A percentile compares a stretch with the other conserved stretches of the same genome.
Conservation (phyloP, 2,888 invertebrate genomes). For the Petrophora chlorosata region DNA sequence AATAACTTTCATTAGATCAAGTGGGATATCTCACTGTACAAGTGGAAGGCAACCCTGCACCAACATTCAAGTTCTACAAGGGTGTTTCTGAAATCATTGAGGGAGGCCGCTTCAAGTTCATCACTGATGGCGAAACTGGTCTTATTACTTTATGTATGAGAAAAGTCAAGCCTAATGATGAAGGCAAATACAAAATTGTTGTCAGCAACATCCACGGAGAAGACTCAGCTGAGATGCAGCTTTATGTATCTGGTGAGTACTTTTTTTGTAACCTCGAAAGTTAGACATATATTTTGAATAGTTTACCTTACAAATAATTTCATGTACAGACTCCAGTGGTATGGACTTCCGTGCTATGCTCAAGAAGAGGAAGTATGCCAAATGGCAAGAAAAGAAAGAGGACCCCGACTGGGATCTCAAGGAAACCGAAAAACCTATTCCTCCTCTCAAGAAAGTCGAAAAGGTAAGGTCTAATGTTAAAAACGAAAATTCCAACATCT, state of each 20-base stretch:
- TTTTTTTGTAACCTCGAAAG: neutral
- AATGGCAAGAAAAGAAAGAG: constrained; percentile 95
- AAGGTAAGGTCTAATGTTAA: constrained; percentile 86
- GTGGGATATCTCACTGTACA: constrained; percentile 96
- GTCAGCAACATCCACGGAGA: constrained; percentile 97
- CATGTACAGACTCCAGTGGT: constrained; percentile 92
- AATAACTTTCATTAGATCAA: constrained; percentile 85
- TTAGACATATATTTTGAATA: too few species aligned
- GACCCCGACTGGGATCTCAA: constrained; percentile 98
- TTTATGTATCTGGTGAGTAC: constrained; percentile 97
- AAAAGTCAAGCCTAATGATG: constrained; percentile 98
- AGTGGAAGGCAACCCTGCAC: constrained; percentile 97
- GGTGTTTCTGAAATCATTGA: constrained; percentile 96
- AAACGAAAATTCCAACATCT: constrained; percentile 10
- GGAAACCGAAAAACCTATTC: constrained; percentile 93
- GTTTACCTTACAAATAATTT: too few species aligned
- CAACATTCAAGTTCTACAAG: constrained; percentile 97
- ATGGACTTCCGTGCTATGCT: constrained; percentile 99
- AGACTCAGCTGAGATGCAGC: constrained; percentile 97
- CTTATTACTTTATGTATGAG: constrained; percentile 97
- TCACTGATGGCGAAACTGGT: constrained; percentile 97
- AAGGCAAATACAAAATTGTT: constrained; percentile 96
- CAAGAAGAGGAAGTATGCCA: constrained; percentile 97
- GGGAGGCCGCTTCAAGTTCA: constrained; percentile 97
- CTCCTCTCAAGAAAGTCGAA: constrained; percentile 95